Evolutionary conservation across 1,140 invertebrate genomes (phyloP).

Genomic region (fruit fly (Drosophila melanogaster)): Release_6_plus_ISO1_MT NT_033779.5:3027501-3028000

Average conservation of each 20-base stretch:
- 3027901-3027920: constrained; percentile 99
- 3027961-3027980: constrained; percentile 98
- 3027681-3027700: constrained; percentile 99
- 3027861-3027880: constrained; percentile 99
- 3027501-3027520: constrained; percentile 99
- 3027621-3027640: constrained; percentile 99
- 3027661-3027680: constrained; percentile 99
- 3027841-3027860: constrained; percentile 99
- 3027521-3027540: constrained; percentile 99
- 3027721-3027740: constrained; percentile 99
- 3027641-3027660: constrained; percentile 99
- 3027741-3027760: constrained; percentile 97
- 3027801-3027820: constrained; percentile 99
- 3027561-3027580: constrained; percentile 99
- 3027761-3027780: constrained; percentile 99
- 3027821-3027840: constrained; percentile 99
- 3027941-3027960: constrained; percentile 97
- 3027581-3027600: constrained; percentile 97
- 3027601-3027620: constrained; percentile 99
- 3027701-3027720: constrained; percentile 99
- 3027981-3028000: constrained; percentile 99
- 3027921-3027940: constrained; percentile 98
- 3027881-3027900: constrained; percentile 96
- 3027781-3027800: constrained; percentile 99
- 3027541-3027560: constrained; percentile 95